A percentile compares a stretch with the other conserved stretches of the same genome.
Evolutionary conservation across 2,113 vertebrate species (phyloP).

Genomic region (Oxyura jamaicensis): DNA sequence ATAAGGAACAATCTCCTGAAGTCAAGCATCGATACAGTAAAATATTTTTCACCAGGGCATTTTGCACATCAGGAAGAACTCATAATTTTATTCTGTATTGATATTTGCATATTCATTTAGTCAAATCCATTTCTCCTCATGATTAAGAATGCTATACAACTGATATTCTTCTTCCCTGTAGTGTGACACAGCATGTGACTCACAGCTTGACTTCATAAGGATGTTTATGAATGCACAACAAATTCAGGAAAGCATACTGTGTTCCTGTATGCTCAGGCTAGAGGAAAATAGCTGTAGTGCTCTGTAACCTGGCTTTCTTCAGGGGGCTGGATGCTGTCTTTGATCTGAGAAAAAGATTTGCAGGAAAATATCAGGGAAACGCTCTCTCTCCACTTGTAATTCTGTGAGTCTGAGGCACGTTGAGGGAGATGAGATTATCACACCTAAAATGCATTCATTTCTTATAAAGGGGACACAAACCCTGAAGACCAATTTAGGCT

Average conservation of each 20-base stretch:
- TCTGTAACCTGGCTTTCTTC: neutral
- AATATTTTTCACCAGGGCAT: neutral
- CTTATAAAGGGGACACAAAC: neutral
- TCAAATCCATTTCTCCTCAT: constrained; percentile 44
- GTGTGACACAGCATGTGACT: constrained; percentile 34
- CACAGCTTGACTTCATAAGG: neutral
- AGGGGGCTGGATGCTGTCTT: neutral
- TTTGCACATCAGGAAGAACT: constrained; percentile 15
- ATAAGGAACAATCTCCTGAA: neutral
- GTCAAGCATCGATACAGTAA: neutral
- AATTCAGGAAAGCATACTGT: neutral
- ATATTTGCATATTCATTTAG: constrained; percentile 34
- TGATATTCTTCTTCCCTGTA: constrained; percentile 26
- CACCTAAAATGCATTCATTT: neutral
- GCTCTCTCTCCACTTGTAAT: neutral
- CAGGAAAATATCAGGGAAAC: neutral
- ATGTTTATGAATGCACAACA: neutral
- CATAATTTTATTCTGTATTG: constrained; percentile 26
- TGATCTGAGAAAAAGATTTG: neutral
- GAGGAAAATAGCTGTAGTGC: neutral
- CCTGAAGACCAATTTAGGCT: neutral
- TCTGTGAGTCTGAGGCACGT: neutral
- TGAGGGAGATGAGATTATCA: neutral
- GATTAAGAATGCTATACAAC: constrained; percentile 41
- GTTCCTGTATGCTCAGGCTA: neutral